These are phyloP conservation scores for Herpetotheres cachinnans DNA, from an alignment of 2,113 vertebrate genomes.

Conservation along the genomic window DNA sequence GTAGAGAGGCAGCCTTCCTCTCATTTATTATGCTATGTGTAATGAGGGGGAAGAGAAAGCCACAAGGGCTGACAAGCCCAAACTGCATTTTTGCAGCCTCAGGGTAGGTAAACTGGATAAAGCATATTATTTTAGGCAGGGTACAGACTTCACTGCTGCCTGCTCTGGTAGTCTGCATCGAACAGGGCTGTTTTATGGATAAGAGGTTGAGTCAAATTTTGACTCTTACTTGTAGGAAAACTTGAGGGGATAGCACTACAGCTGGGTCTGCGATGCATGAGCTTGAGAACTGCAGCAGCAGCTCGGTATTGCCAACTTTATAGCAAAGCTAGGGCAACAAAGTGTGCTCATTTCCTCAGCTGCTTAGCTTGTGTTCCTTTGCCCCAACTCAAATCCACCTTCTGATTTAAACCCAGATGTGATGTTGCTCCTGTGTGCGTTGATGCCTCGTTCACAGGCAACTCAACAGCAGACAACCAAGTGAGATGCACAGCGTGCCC, in stretches of 20 bases:
- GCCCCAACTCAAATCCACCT: too few species aligned
- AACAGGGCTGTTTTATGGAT: background rate
- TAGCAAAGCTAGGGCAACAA: background rate
- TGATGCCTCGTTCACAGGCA: too few species aligned
- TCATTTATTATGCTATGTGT: background rate
- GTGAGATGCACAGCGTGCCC: background rate
- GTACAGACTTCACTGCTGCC: background rate
- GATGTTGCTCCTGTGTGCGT: fast-evolving
- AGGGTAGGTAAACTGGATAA: background rate
- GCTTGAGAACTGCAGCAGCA: background rate
- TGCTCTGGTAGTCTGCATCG: background rate
- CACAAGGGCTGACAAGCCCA: background rate
- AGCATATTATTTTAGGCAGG: background rate
- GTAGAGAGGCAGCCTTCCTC: background rate
- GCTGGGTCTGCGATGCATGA: too few species aligned
- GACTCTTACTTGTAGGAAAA: background rate
- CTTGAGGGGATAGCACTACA: background rate
- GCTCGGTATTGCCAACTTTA: fast-evolving
- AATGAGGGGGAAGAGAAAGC: background rate
- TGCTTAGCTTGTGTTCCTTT: background rate
- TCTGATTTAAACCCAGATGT: background rate
- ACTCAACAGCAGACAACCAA: background rate
- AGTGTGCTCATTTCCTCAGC: background rate
- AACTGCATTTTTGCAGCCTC: background rate
- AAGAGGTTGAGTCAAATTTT: background rate